Evolutionary conservation across 2,797 vertebrate genomes (phyloP).

Genomic region (Sciurus vulgaris): DNA sequence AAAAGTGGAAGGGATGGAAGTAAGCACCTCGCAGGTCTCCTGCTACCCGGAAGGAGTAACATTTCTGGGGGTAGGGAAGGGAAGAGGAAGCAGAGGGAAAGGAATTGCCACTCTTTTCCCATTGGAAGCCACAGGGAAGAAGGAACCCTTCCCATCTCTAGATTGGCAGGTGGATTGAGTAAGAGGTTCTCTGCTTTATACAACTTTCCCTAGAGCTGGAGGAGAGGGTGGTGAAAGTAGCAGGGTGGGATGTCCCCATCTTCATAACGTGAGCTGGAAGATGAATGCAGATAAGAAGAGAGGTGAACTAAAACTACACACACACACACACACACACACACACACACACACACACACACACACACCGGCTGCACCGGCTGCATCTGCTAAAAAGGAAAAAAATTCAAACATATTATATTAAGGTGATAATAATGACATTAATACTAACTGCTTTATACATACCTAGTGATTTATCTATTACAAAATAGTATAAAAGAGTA

Average conservation of each 20-base stretch:
- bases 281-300: background rate
- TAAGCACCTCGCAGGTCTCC: background rate
- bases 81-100: background rate
- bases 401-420: background rate
- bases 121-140: background rate
- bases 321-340: background rate
- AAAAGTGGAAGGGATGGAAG: background rate
- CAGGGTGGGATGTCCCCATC: background rate
- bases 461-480: background rate
- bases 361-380: background rate
- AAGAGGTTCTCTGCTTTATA: background rate
- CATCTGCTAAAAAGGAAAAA: background rate
- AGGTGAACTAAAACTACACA: background rate
- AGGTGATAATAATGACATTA: background rate
- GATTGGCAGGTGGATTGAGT: background rate
- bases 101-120: background rate
- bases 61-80: background rate
- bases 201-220: background rate
- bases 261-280: constrained; percentile 37
- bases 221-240: background rate
- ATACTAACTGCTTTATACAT: background rate
- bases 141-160: background rate
- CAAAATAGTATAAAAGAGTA: background rate
- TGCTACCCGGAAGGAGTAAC: background rate
- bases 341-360: background rate